phyloP scores from a whole-genome alignment of 92 coral and sea anemone genomes.

The Blastomussa wellsi region DNA sequence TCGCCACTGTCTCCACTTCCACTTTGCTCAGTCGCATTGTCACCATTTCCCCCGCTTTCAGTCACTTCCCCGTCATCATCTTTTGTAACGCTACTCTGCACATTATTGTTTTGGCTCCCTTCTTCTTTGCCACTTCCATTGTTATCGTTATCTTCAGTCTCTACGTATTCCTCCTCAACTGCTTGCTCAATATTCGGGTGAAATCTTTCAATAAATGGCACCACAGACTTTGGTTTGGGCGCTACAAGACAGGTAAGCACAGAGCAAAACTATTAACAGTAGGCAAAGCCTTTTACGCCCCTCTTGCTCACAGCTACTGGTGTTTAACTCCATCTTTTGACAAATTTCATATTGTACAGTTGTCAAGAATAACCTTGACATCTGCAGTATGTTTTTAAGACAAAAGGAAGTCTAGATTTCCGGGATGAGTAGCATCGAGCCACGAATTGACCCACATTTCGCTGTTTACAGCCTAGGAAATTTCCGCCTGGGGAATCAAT shows the following conservation, averaged over 20 bases:
- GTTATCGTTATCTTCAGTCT: constrained; percentile 33
- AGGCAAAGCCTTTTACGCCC: too few relatives aligned
- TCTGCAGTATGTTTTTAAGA: too few relatives aligned
- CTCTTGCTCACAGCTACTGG: too few relatives aligned
- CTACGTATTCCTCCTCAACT: constrained; percentile 55
- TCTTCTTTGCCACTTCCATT: constrained; percentile 5
- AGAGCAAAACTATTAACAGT: not conserved
- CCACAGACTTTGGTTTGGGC: constrained; percentile 30
- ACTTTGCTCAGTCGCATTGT: not conserved
- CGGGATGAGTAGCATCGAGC: too few relatives aligned
- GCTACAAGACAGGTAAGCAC: not conserved
- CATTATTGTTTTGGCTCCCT: not conserved
- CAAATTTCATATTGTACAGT: too few relatives aligned
- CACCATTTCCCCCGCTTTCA: constrained; percentile 1
- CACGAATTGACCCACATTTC: too few relatives aligned
- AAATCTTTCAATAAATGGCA: constrained; percentile 39
- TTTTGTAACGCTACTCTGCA: not conserved
- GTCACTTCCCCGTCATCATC: not conserved
- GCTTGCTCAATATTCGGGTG: constrained; percentile 29
- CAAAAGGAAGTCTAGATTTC: too few relatives aligned
- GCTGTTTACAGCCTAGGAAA: too few relatives aligned
- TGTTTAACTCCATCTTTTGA: too few relatives aligned
- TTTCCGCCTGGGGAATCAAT: too few relatives aligned
- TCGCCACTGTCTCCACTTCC: not conserved
- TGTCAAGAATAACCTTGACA: too few relatives aligned